Percentiles rank a stretch among this genome's conserved stretches.
These are phyloP conservation scores for Takifugu rubripes DNA, from an alignment of 2,797 vertebrate genomes.

Conservation along the genomic window DNA sequence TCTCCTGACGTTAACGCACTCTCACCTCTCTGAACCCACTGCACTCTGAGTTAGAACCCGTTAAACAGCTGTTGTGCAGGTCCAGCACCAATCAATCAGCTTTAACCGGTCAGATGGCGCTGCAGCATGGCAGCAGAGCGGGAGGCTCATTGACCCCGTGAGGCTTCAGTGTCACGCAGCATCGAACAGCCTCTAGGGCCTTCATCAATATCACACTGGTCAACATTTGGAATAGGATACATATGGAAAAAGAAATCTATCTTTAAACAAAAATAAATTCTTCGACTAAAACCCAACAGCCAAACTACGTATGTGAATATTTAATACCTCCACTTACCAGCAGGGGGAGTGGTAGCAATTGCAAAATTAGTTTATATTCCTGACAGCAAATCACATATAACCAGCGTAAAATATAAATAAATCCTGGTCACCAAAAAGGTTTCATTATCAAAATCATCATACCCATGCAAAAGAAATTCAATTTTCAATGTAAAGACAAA, in stretches of 20 bases:
- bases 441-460: no score
- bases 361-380: no score
- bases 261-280: not conserved
- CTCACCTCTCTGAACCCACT: conserved; percentile 4
- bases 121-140: conserved; percentile 7
- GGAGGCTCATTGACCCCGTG: conserved; percentile 14
- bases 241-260: not conserved
- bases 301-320: no score
- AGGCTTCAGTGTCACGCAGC: conserved; percentile 23
- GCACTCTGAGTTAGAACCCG: not conserved
- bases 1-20: conserved; percentile 4
- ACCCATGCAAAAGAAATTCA: no score
- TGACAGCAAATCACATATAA: not conserved
- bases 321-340: no score
- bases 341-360: no score
- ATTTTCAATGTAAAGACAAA: no score
- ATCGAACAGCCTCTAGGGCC: conserved; percentile 9
- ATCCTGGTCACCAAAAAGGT: no score
- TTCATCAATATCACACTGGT: conserved; percentile 18
- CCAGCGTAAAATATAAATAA: no score
- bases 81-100: conserved; percentile 22
- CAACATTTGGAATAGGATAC: conserved; percentile 1
- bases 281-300: no score
- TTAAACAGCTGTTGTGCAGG: conserved; percentile 14
- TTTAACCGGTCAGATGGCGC: conserved; percentile 6